Conservation (phyloP, 2,888 invertebrate genomes). For the Bimastos eiseni region DNA sequence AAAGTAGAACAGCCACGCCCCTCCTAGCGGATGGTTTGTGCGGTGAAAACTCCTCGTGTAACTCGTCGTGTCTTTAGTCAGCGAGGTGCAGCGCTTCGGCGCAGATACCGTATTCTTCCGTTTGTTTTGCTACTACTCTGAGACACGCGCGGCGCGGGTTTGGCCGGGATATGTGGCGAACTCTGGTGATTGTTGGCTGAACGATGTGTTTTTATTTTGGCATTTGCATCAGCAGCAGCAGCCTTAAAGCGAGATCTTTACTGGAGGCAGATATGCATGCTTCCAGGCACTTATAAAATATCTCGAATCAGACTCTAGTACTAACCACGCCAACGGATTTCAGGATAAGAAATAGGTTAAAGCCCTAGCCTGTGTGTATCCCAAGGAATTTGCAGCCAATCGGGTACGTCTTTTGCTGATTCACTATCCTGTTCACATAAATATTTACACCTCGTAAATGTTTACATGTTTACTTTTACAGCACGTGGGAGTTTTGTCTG, state of each 20-base stretch:
- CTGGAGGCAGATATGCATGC: not conserved
- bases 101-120: not conserved
- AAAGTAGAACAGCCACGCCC: not conserved
- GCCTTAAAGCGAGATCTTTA: not conserved
- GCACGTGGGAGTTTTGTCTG: not conserved
- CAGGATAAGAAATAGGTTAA: not conserved
- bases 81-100: not conserved
- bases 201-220: not conserved
- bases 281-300: slow-evolving; percentile 13
- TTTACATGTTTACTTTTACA: not conserved
- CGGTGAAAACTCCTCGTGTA: not conserved
- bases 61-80: not conserved
- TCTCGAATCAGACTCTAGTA: not conserved
- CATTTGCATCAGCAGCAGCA: not conserved
- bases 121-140: not conserved
- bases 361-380: not conserved
- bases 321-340: not conserved
- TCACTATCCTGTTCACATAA: not conserved
- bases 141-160: not conserved
- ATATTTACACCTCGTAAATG: not conserved
- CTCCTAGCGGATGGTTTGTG: not conserved
- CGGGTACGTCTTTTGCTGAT: not conserved
- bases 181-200: not conserved
- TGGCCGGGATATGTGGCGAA: not conserved
- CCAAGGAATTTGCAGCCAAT: not conserved